phyloP scores from a whole-genome alignment of 1,140 invertebrate genomes.

The Polyergus mexicanus region DNA sequence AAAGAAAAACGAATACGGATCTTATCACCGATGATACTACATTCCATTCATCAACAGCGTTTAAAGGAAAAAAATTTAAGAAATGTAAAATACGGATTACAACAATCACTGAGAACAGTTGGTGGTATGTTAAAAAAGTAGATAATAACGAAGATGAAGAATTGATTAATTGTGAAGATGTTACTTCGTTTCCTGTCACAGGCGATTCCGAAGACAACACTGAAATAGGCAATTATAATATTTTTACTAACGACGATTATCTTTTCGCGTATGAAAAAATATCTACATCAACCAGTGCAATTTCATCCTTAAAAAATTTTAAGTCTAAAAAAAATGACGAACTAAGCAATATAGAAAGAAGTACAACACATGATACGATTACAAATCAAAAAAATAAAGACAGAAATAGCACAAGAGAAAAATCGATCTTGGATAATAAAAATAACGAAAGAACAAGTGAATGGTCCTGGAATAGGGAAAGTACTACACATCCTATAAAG shows the following conservation, averaged over 20 bases:
- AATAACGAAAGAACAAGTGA: slow-evolving; percentile 1
- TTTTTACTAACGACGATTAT: not conserved
- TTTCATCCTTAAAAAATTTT: not conserved
- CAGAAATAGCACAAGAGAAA: not conserved
- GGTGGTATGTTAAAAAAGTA: not conserved
- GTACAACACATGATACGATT: not conserved
- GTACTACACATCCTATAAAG: not conserved
- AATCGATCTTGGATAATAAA: not conserved
- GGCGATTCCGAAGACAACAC: not conserved
- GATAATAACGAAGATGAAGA: slow-evolving; percentile 10
- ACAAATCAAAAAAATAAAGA: not conserved
- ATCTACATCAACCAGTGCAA: no score
- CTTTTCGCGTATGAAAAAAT: not conserved
- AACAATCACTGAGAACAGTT: not conserved
- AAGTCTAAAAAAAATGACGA: not conserved
- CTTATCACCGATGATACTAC: not conserved
- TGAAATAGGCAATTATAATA: not conserved
- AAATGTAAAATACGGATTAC: not conserved
- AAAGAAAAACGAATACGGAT: slow-evolving; percentile 8
- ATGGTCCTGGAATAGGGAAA: not conserved
- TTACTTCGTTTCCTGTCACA: not conserved
- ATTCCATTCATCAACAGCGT: not conserved
- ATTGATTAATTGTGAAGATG: slow-evolving; percentile 13
- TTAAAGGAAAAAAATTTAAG: not conserved
- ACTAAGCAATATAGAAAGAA: not conserved